Conservation (phyloP, 2,888 invertebrate genomes). For the Catocala fraxini region DNA sequence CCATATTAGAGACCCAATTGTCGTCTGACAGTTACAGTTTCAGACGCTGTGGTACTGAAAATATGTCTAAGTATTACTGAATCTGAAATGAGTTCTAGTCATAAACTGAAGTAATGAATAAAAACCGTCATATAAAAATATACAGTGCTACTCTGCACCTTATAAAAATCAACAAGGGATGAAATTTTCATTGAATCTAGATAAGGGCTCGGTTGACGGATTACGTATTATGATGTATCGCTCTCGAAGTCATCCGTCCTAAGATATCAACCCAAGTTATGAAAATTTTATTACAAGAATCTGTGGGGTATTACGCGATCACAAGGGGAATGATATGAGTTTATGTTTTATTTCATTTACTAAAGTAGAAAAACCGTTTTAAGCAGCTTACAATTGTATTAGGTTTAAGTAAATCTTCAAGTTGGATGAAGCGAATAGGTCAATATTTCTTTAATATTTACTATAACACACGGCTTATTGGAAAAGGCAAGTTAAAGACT, state of each 20-base stretch:
- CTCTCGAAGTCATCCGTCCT: conserved; percentile 25
- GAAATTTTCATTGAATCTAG: conserved; percentile 25
- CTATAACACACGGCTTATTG: no score
- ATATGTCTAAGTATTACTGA: no score
- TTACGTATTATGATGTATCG: conserved; percentile 47
- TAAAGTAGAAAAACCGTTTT: conserved; percentile 19
- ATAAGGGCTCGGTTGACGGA: conserved; percentile 34
- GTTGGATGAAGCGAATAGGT: no score
- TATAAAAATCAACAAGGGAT: conserved; percentile 15
- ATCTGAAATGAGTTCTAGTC: no score
- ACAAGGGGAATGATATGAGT: conserved; percentile 30
- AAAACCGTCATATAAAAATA: no score
- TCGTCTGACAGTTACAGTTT: no score
- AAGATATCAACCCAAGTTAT: conserved; percentile 38
- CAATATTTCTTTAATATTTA: no score
- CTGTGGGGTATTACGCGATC: conserved; percentile 32
- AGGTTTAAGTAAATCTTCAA: no score
- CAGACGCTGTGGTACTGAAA: no score
- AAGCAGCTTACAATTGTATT: not conserved
- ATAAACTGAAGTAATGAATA: no score
- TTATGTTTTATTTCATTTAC: conserved; percentile 35
- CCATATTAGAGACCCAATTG: no score
- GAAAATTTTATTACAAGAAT: conserved; percentile 44
- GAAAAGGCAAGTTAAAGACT: no score
- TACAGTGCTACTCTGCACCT: not conserved